Percentiles rank a stretch among this genome's conserved stretches.
These are phyloP conservation scores for Bilobella aurantiaca DNA, from an alignment of 1,140 invertebrate species.

Conservation along the genomic window DNA sequence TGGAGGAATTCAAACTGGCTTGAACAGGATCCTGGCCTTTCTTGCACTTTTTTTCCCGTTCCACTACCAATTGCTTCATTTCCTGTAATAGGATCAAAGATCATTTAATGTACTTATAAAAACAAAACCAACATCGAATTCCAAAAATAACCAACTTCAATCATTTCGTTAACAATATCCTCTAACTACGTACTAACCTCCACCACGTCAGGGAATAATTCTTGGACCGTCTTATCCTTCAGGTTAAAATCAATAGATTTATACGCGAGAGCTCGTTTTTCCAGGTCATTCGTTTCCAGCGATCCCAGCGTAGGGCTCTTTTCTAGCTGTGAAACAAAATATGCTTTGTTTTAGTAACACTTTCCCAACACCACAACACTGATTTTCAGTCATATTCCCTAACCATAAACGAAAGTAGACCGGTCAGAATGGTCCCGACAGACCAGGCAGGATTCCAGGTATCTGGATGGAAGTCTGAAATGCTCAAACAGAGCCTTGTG, in stretches of 20 bases:
- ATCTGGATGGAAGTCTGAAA: conserved; percentile 91
- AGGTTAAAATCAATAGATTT: conserved; percentile 86
- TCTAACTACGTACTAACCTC: conserved; percentile 40
- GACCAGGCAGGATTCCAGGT: conserved; percentile 57
- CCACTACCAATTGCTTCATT: too few species aligned
- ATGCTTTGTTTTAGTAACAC: too few species aligned
- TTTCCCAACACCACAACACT: too few species aligned
- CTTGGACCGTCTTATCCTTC: conserved; percentile 77
- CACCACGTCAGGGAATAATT: conserved; percentile 73
- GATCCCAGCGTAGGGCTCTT: conserved; percentile 91
- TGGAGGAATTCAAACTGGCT: conserved; percentile 36
- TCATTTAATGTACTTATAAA: too few species aligned
- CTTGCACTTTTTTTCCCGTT: too few species aligned
- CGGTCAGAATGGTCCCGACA: conserved; percentile 54
- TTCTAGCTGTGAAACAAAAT: conserved; percentile 53
- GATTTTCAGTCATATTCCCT: background rate
- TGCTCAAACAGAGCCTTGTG: conserved; percentile 86
- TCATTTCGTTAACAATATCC: conserved; percentile 8
- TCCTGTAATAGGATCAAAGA: too few species aligned
- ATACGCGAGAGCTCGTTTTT: conserved; percentile 74
- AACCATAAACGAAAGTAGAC: conserved; percentile 41
- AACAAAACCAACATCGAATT: too few species aligned
- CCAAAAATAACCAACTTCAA: too few species aligned
- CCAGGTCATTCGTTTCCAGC: conserved; percentile 77
- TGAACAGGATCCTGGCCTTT: too few species aligned